Base-by-base conservation (phyloP, 2,888 invertebrate genomes). In the Aphodius sticticus region DNA sequence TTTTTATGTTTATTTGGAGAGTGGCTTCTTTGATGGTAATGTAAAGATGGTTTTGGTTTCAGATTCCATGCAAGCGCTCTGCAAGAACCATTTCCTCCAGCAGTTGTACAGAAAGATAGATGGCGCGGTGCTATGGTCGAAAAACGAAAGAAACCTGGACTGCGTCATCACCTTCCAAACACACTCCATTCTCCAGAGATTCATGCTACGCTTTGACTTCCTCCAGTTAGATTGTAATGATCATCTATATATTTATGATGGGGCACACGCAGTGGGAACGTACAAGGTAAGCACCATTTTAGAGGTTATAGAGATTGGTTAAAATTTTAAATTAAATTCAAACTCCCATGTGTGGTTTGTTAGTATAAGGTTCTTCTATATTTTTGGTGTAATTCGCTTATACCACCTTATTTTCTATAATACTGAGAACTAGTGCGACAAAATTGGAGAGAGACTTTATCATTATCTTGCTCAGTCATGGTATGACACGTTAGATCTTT, bases 151-250 rank as follows among this genome's bases (percentile, higher is more conserved):
- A 84, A 96, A 97, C 89, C 91, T 97, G 87, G 96, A 97, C 90
- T 97, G 97, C 91, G 94, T 95, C 86, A 95, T 97, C 88, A 97
- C 97, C 79, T 97, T 97, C 90, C 97, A 97, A 91, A 97, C 97
- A 84, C 97, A 97, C 91, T 96, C 97, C 88, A 96, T 97, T 86
- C 92, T 97, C 86, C 97, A 97, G 91, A 92, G 96, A 85, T 97
- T 97, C 90, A 97, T 97, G 96, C 93, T 97, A 86, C 94, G 97
- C 87, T 97, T 97, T 90, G 97, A 97, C 88, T 93, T 95, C 89
- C 92, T 97, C 86, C 96, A 96, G 89, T 92, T 97, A 82, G 97
- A 97, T 90, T 97, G 97, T 91, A 97, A 97, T 88, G 97, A 97
- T 90, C 97, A 97, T 89, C 93, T 97, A 78, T 96, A 94, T 87